These are phyloP conservation scores for Drosophila virilis DNA, from an alignment of 1,140 invertebrate genomes.

Conservation along the genomic window DNA sequence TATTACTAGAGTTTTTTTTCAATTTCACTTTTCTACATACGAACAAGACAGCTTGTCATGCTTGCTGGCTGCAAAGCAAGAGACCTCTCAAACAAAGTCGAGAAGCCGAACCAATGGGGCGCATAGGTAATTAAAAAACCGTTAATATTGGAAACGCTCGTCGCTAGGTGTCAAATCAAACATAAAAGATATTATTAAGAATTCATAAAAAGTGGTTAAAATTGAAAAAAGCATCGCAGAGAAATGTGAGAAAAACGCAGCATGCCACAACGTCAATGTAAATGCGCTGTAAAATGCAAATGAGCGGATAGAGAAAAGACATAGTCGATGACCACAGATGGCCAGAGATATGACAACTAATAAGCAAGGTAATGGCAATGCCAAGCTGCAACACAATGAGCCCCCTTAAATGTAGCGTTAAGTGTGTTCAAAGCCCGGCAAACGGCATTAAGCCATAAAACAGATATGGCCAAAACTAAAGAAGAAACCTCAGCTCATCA, in stretches of 20 bases:
- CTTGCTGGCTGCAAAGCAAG: constrained; percentile 64
- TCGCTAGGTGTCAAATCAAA: constrained; percentile 77
- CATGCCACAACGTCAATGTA: constrained; percentile 33
- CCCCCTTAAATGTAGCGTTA: constrained; percentile 71
- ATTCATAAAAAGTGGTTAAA: constrained; percentile 65
- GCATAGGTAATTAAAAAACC: constrained; percentile 76
- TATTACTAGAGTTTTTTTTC: constrained; percentile 66
- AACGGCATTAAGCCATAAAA: constrained; percentile 81
- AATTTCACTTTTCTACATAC: constrained; percentile 72
- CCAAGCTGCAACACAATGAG: constrained; percentile 31
- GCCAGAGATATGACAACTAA: constrained; percentile 51
- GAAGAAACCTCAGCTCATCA: constrained; percentile 19
- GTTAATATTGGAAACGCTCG: constrained; percentile 72
- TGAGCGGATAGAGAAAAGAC: constrained; percentile 32
- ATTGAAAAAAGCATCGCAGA: constrained; percentile 31
- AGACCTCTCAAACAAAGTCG: constrained; percentile 63
- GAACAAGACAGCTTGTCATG: constrained; percentile 61
- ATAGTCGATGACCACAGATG: constrained; percentile 39
- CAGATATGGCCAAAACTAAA: constrained; percentile 65
- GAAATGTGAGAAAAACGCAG: constrained; percentile 75
- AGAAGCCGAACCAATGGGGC: constrained; percentile 42
- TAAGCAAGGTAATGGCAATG: constrained; percentile 56
- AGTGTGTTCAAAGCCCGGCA: constrained; percentile 76
- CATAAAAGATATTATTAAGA: constrained; percentile 81
- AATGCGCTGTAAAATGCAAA: constrained; percentile 75